Base-by-base conservation (phyloP, 2,888 invertebrate species). In the Drosophila pseudotalamancana region DNA sequence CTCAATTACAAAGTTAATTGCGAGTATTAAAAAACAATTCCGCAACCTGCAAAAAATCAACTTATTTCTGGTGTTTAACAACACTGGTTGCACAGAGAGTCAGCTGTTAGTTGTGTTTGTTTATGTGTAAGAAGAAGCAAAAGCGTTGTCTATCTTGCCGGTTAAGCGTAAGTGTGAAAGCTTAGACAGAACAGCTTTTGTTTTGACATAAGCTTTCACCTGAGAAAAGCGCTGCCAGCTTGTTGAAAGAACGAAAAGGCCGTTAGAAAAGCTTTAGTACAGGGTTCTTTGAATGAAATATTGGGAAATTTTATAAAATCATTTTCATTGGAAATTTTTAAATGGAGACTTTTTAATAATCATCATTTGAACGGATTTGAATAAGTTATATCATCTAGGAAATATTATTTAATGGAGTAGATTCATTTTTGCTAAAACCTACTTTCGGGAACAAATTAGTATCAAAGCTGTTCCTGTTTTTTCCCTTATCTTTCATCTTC, bases 61-160 rank as follows among this genome's bases (percentile, higher is more conserved):
- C 9, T 14, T 8, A 19, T 21, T 53, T 50, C 0, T 0, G 1
- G 6, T 37, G 34, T 14, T 72, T 9, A 8, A 18, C 56, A 73
- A 64, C 73, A 76, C 76, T 71, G 1, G 1, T 8, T 5, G 12
- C 8, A 6, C 25, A 1, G 18, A 31, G 2, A n/a, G 49, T 61
- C 79, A 82, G 74, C 83, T 82, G 79, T 48, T 59, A 0, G 2
- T 2, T 31, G 39, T 23, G 43, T 68, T 79, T 79, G 77, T 79
- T 82, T 79, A 79, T 55, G 57, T 39, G 11, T n/a, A 48, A 65
- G 61, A 74, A 46, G 43, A 40, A 68, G 72, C 54, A 34, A 32
- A n/a, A 60, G 60, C 61, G 57, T 56, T 50, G 25, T 8, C 1
- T 16, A 23, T 53, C 43, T 51, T 34, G 60, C 67, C 74, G 74